Evolutionary conservation across 2,888 invertebrate species (phyloP).

Genomic region (Drosophila ustulata): DNA sequence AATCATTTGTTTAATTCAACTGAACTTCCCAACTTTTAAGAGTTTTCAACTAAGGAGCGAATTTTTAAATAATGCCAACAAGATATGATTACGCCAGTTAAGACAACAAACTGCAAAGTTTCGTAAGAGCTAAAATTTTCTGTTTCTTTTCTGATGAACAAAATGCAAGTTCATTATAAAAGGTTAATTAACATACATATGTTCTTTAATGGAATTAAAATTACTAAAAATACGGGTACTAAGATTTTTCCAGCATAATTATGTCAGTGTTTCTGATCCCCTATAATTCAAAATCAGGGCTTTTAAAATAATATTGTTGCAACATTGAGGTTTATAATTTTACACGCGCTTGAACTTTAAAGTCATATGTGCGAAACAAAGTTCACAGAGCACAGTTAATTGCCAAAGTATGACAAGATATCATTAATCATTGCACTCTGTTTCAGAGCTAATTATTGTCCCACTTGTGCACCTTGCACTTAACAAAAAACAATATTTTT

Average conservation of each 20-base stretch:
- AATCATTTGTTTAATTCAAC: neutral
- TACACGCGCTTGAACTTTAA: conserved; percentile 4
- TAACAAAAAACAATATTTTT: neutral
- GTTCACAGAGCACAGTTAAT: neutral
- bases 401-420: neutral
- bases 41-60: too few species aligned
- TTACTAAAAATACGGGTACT: too few species aligned
- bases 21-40: neutral
- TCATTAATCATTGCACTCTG: neutral
- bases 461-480: neutral
- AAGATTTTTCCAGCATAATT: neutral
- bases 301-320: neutral
- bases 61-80: too few species aligned
- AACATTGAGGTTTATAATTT: neutral
- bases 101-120: too few species aligned
- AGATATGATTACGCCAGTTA: too few species aligned
- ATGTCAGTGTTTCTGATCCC: neutral
- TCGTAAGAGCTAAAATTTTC: too few species aligned
- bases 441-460: conserved; percentile 3
- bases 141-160: too few species aligned
- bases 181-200: too few species aligned
- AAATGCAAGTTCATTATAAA: too few species aligned
- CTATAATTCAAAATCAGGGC: neutral
- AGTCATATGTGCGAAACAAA: conserved; percentile 1
- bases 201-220: too few species aligned